phyloP scores from a whole-genome alignment of 2,797 vertebrate genomes.

The Psittacula echo region DNA sequence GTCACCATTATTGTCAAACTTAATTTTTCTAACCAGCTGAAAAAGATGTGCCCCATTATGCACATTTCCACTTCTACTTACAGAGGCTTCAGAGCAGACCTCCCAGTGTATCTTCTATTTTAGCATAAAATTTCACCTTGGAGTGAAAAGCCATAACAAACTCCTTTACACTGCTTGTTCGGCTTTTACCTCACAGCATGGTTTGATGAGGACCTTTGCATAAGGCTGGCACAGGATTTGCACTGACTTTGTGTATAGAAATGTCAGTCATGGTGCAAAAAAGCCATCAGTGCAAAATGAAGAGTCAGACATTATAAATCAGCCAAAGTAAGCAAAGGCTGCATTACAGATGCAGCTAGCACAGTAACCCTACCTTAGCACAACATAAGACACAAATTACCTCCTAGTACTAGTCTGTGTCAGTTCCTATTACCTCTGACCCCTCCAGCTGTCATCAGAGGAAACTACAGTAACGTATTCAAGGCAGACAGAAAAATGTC shows the following conservation, averaged over 20 bases:
- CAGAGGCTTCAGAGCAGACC: not conserved
- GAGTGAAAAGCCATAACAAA: not conserved
- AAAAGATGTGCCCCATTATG: not conserved
- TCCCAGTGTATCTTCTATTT: not conserved
- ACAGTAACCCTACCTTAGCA: not conserved
- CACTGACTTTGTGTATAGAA: not conserved
- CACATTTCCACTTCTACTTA: not conserved
- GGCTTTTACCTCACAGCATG: not conserved
- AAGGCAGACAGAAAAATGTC: not conserved
- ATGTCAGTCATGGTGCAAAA: not conserved
- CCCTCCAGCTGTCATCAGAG: not conserved
- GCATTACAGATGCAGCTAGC: not conserved
- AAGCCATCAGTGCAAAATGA: not conserved
- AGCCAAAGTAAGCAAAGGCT: not conserved
- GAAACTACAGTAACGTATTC: not conserved
- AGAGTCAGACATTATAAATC: not conserved
- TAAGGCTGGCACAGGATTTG: not conserved
- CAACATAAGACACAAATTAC: not conserved
- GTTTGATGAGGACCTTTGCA: not conserved
- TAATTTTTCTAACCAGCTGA: not conserved
- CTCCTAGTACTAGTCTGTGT: not conserved
- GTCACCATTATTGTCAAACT: not conserved
- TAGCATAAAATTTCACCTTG: not conserved
- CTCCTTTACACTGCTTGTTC: not conserved
- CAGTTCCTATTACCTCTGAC: not conserved